Percentiles rank a stretch among this genome's conserved stretches.
These are phyloP conservation scores for Trissolcus japonicus DNA, from an alignment of 2,888 invertebrate genomes.

Conservation along the genomic window DNA sequence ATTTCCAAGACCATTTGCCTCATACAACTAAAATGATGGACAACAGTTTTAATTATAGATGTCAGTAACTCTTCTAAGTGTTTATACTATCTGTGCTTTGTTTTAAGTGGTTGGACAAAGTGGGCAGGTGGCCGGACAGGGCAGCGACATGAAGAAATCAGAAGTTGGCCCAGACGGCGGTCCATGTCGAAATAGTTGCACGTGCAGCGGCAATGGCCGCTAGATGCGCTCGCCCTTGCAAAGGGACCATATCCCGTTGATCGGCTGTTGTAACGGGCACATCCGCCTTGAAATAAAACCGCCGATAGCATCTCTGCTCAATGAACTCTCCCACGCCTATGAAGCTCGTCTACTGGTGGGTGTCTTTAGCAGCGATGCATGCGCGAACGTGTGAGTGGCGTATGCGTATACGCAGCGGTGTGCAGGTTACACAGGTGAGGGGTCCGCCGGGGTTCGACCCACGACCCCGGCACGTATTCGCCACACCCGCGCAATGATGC, in stretches of 20 bases:
- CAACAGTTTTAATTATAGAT: too few species aligned
- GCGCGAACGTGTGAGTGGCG: constrained; percentile 42
- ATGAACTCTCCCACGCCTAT: constrained; percentile 77
- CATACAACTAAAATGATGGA: too few species aligned
- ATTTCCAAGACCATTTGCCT: too few species aligned
- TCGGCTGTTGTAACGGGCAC: constrained; percentile 70
- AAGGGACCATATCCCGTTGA: constrained; percentile 66
- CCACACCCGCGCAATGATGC: constrained; percentile 75
- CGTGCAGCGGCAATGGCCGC: constrained; percentile 49
- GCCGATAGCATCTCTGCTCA: constrained; percentile 76
- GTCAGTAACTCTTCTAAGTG: too few species aligned
- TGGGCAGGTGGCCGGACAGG: too few species aligned
- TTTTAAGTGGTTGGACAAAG: too few species aligned
- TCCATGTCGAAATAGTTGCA: constrained; percentile 49
- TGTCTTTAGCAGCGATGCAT: constrained; percentile 57
- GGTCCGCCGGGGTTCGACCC: constrained; percentile 72
- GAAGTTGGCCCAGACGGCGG: constrained; percentile 12
- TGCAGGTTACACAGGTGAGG: constrained; percentile 68
- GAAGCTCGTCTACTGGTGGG: constrained; percentile 66
- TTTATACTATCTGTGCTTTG: too few species aligned
- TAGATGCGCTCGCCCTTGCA: constrained; percentile 46
- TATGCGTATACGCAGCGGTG: constrained; percentile 61
- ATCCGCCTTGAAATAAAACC: constrained; percentile 75
- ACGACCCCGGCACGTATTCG: constrained; percentile 76
- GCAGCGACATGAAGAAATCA: too few species aligned